phyloP scores from a whole-genome alignment of 2,797 vertebrate genomes.

The Sitta carolinensis region DNA sequence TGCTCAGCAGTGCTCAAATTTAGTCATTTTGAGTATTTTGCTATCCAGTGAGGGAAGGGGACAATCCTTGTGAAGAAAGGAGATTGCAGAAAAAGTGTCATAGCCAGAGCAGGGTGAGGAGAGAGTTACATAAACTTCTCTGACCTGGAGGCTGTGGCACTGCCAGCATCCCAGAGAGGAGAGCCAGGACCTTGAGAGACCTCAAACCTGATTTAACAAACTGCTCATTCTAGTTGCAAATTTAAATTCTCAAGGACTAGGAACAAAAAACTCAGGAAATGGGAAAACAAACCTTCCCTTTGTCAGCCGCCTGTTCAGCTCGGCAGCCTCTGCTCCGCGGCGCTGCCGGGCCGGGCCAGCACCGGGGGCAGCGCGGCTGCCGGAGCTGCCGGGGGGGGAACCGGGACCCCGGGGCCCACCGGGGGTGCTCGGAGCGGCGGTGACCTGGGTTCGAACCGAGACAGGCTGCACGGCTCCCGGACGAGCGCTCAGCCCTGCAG shows the following conservation, averaged over 20 bases:
- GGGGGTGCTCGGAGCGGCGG: background rate
- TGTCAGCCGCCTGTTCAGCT: background rate
- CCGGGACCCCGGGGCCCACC: rapidly evolving
- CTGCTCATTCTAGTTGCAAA: background rate
- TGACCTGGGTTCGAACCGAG: background rate
- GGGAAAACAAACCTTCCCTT: background rate
- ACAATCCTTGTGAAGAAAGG: background rate
- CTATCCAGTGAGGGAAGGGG: background rate
- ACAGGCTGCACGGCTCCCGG: background rate
- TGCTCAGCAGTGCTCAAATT: background rate
- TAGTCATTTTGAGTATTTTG: background rate
- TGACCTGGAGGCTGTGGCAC: background rate
- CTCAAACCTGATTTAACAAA: background rate
- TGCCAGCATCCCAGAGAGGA: background rate
- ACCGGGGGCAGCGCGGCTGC: background rate
- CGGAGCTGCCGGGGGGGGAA: rapidly evolving
- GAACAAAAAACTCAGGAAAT: background rate
- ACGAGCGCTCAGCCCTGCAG: rapidly evolving
- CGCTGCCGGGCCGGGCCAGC: background rate
- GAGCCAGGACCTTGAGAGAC: background rate
- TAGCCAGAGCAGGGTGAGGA: background rate
- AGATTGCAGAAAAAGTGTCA: background rate
- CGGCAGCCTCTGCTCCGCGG: rapidly evolving
- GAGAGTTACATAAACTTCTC: background rate
- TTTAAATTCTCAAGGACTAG: background rate